Evolutionary conservation across 2,113 vertebrate species (phyloP).

Genomic region (Crypturellus undulatus): DNA sequence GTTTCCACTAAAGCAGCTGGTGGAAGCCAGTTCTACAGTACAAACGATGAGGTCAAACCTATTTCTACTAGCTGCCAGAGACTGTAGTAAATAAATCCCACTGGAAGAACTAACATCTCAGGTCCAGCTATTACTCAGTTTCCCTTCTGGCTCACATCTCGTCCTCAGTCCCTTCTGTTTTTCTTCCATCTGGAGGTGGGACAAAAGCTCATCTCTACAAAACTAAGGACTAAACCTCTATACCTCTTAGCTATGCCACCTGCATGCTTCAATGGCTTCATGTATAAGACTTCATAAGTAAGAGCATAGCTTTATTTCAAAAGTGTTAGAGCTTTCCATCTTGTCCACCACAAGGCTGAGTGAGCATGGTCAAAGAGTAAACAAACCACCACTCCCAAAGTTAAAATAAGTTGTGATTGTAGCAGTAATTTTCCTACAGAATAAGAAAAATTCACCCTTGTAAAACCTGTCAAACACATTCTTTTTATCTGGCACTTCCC

Average conservation of each 20-base stretch:
- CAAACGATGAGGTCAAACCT: neutral
- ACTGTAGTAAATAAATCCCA: neutral
- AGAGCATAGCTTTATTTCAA: neutral
- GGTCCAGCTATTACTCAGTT: neutral
- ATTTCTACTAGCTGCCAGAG: neutral
- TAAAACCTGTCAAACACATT: neutral
- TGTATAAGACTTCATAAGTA: neutral
- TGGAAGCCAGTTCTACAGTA: neutral
- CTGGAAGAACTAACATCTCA: neutral
- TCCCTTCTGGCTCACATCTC: slow-evolving; percentile 10
- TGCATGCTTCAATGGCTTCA: neutral
- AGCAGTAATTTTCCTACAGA: neutral
- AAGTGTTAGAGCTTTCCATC: neutral
- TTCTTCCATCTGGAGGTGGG: neutral
- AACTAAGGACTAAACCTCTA: neutral
- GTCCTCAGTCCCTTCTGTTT: neutral
- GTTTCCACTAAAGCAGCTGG: slow-evolving; percentile 40
- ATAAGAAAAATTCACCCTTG: rapidly evolving
- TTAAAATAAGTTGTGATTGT: neutral
- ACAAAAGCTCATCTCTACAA: neutral
- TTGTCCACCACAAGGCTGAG: neutral
- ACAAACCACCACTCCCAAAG: neutral
- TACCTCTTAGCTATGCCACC: neutral
- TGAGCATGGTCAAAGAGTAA: neutral
- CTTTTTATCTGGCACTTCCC: neutral